Conservation (phyloP, 2,797 vertebrate genomes). For the Phalanger gymnotis region DNA sequence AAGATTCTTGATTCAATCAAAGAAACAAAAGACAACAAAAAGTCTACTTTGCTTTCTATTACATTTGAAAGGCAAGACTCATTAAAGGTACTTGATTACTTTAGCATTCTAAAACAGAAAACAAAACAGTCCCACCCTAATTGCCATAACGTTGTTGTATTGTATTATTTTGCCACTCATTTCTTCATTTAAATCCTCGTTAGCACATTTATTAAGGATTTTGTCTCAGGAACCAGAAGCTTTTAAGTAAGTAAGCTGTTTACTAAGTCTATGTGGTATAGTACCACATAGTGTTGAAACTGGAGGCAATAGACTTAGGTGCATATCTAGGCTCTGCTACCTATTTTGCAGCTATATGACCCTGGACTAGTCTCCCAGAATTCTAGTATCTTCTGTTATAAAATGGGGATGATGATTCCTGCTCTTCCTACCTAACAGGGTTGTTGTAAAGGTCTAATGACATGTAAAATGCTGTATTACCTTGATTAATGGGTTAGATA, state of each 20-base stretch:
- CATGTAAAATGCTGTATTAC: not conserved
- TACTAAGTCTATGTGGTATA: not conserved
- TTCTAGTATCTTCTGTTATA: not conserved
- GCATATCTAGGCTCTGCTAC: not conserved
- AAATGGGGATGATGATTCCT: not conserved
- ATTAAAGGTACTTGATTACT: too few relatives aligned
- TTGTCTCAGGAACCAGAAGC: not conserved
- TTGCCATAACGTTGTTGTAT: too few relatives aligned
- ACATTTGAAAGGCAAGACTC: too few relatives aligned
- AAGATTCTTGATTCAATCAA: too few relatives aligned
- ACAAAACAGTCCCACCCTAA: too few relatives aligned
- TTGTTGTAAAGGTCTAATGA: not conserved
- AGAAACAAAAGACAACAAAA: too few relatives aligned
- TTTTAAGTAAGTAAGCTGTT: slow-evolving; percentile 17
- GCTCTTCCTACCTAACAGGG: not conserved
- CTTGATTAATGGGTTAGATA: not conserved
- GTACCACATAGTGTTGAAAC: not conserved
- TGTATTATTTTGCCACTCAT: not conserved
- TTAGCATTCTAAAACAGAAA: too few relatives aligned
- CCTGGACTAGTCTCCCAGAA: not conserved
- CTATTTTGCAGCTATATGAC: not conserved
- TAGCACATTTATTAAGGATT: not conserved
- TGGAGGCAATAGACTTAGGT: not conserved
- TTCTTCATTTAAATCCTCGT: not conserved
- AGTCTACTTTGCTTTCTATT: too few relatives aligned